Evolutionary conservation across 2,113 vertebrate species (phyloP), one percentile per base, ranked within the genome.

Genomic region (Chlamydotis undulata): DNA sequence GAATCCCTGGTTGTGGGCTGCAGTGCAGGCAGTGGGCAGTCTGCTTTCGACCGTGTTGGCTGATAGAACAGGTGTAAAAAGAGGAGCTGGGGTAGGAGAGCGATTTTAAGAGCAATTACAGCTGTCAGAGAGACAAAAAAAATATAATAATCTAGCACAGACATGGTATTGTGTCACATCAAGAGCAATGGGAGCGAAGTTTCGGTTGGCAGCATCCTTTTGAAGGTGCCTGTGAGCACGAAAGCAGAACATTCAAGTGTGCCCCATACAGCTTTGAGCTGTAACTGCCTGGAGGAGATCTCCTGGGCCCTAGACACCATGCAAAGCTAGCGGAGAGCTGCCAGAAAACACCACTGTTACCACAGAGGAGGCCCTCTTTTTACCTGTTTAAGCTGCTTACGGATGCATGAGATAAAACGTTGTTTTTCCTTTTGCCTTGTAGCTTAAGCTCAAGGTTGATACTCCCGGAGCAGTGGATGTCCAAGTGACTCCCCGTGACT

Each of bases 361-460:
- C 39, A 29, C 49, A 31, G 77, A 86, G 23, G 49, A 79, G 52
- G 19, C 8, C 12, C 16, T 68, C n/a, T 64, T 39, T 39, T 35
- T 59, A 29, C 11, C 33, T 9, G 0, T 49, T 71, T 39, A 37
- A 47, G 35, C 35, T 92, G 41, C 55, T 89, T 87, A 49, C 24
- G 78, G 37, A 60, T 89, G 84, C n/a, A 47, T 53, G 56, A 78
- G 70, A 53, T 39, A 85, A 87, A 90, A 91, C 31, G n/a, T 57
- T 77, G 55, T 14, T 84, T 94, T 71, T 89, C 68, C 37, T 89
- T 77, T 63, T 59, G n/a, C 73, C 64, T 78, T 71, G 37, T 9
- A 25, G 47, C 13, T 81, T 25, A 45, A 91, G 65, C 39, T 91
- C 57, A 75, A 75, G 56, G 60, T 60, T 56, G 79, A 28, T 41